Conservation (phyloP, 1,140 invertebrate genomes). For the Panagrolaimus sp. region DNA sequence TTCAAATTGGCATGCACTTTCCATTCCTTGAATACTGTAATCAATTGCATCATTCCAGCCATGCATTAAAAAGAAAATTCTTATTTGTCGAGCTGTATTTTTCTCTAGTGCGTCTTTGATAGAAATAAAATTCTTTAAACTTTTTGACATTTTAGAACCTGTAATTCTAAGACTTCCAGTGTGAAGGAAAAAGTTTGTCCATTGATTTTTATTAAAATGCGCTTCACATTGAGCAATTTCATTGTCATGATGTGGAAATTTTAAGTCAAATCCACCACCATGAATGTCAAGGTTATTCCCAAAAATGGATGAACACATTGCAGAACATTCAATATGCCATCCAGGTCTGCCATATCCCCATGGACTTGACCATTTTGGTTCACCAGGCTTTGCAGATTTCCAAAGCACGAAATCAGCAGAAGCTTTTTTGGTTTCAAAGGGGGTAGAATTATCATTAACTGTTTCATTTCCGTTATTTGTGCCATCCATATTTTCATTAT, state of each 20-base stretch:
- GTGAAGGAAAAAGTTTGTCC: conserved; percentile 97
- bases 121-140: conserved; percentile 95
- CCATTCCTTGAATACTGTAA: conserved; percentile 85
- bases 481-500: conserved; percentile 64
- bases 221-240: conserved; percentile 88
- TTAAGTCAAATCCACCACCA: conserved; percentile 91
- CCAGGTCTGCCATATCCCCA: conserved; percentile 80
- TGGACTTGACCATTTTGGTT: conserved; percentile 91
- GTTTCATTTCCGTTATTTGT: conserved; percentile 87
- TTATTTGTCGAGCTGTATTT: conserved; percentile 77
- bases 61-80: conserved; percentile 89
- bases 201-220: conserved; percentile 74
- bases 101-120: conserved; percentile 84
- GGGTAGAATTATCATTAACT: conserved; percentile 66
- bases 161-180: conserved; percentile 94
- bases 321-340: conserved; percentile 99
- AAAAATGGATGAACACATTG: conserved; percentile 87
- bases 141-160: conserved; percentile 99
- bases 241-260: conserved; percentile 99
- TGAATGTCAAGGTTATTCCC: conserved; percentile 89
- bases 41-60: conserved; percentile 97
- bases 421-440: conserved; percentile 73
- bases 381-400: conserved; percentile 92
- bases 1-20: conserved; percentile 81
- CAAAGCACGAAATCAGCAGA: conserved; percentile 92